Evolutionary conservation across 2,888 invertebrate species (phyloP).

Genomic region (Sinotaia quadrata): DNA sequence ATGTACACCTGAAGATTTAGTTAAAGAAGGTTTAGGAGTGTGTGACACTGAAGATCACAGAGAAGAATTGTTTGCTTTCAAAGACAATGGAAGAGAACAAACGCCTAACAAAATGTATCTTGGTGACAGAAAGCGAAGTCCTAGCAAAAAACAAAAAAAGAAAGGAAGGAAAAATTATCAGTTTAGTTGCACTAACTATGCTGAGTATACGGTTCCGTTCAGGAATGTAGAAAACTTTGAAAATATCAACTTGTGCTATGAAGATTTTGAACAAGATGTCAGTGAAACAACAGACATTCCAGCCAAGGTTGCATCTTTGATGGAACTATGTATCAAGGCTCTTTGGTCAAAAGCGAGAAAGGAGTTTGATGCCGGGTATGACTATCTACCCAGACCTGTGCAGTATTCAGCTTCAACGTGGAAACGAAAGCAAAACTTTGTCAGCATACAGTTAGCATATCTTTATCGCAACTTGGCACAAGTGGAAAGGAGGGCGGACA

Average conservation of each 20-base stretch:
- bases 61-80: background rate
- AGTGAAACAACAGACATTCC: background rate
- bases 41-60: background rate
- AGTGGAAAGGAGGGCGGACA: constrained; percentile 9
- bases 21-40: background rate
- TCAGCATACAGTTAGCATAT: constrained; percentile 23
- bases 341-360: background rate
- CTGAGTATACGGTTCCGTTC: constrained; percentile 13
- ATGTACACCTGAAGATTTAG: no score
- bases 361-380: background rate
- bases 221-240: background rate
- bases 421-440: constrained; percentile 15
- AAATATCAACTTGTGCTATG: background rate
- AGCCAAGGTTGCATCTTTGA: constrained; percentile 2
- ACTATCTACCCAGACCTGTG: constrained; percentile 14
- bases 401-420: constrained; percentile 6
- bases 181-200: background rate
- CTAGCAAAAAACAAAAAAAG: constrained; percentile 18
- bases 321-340: constrained; percentile 12
- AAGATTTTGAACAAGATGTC: background rate
- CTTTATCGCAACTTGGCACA: constrained; percentile 16
- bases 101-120: background rate
- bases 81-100: background rate
- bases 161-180: background rate
- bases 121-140: background rate